Evolutionary conservation across 2,888 invertebrate genomes (phyloP).

Genomic region (Thecocarcelia acutangulata): DNA sequence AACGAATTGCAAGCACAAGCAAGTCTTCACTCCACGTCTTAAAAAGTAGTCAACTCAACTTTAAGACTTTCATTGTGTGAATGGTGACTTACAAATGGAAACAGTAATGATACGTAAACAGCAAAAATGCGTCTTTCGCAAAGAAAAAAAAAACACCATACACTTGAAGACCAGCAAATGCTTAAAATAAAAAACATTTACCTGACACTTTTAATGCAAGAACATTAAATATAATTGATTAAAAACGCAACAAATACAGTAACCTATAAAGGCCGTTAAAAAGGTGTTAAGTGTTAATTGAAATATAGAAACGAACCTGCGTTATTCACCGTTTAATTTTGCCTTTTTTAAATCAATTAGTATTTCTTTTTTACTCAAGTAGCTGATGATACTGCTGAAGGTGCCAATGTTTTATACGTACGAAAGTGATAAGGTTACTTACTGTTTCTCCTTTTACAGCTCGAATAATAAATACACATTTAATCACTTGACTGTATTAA

Average conservation of each 20-base stretch:
- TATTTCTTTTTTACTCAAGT: not conserved
- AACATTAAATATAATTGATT: not conserved
- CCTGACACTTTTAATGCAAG: not conserved
- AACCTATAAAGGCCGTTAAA: not conserved
- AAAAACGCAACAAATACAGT: not conserved
- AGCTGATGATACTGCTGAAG: not conserved
- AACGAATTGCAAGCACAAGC: too few relatives aligned
- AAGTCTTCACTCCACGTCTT: too few relatives aligned
- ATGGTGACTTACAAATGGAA: too few relatives aligned
- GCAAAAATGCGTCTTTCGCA: too few relatives aligned
- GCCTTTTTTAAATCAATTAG: not conserved
- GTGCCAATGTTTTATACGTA: not conserved
- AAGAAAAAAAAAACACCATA: too few relatives aligned
- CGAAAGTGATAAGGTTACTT: not conserved
- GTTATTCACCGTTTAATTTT: conserved; percentile 39
- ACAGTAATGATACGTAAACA: too few relatives aligned
- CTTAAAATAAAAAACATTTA: not conserved
- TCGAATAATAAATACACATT: too few relatives aligned
- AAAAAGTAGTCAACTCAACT: too few relatives aligned
- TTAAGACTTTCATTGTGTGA: too few relatives aligned
- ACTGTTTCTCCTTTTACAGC: not conserved
- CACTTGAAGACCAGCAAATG: too few relatives aligned
- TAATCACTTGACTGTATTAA: too few relatives aligned
- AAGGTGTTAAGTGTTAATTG: not conserved
- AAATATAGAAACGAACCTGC: not conserved